These are phyloP conservation scores for Laspeyria flexula DNA, from an alignment of 2,888 invertebrate genomes.

Conservation along the genomic window DNA sequence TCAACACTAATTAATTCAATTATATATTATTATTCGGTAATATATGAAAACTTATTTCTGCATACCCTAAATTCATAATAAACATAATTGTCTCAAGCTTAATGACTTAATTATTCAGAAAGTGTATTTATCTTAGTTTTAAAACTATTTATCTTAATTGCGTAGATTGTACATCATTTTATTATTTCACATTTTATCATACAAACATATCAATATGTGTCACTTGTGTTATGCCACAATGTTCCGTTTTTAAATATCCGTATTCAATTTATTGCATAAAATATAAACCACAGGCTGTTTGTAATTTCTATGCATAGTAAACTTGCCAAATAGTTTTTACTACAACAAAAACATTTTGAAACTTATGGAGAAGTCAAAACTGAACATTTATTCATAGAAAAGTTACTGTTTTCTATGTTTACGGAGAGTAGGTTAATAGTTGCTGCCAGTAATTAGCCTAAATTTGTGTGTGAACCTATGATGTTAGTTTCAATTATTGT, in stretches of 20 bases:
- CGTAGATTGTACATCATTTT: slow-evolving; percentile 2
- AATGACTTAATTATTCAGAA: slow-evolving; percentile 14
- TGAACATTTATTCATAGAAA: background rate
- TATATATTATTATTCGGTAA: too few species aligned
- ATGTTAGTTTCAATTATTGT: background rate
- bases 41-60: too few species aligned
- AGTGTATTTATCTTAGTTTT: slow-evolving; percentile 5
- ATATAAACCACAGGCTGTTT: too few species aligned
- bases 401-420: background rate
- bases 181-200: slow-evolving; percentile 8
- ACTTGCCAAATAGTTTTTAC: background rate
- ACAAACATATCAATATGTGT: background rate
- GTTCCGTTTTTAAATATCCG: too few species aligned
- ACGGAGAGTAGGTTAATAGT: slow-evolving; percentile 38
- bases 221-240: too few species aligned
- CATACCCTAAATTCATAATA: too few species aligned
- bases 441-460: slow-evolving; percentile 30
- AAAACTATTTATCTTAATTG: slow-evolving; percentile 18
- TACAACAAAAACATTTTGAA: background rate
- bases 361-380: background rate
- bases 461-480: slow-evolving; percentile 12
- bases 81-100: background rate
- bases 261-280: too few species aligned
- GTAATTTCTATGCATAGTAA: too few species aligned
- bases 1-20: too few species aligned